phyloP scores from a whole-genome alignment of 2,113 vertebrate species.

The Ondatra zibethicus region DNA sequence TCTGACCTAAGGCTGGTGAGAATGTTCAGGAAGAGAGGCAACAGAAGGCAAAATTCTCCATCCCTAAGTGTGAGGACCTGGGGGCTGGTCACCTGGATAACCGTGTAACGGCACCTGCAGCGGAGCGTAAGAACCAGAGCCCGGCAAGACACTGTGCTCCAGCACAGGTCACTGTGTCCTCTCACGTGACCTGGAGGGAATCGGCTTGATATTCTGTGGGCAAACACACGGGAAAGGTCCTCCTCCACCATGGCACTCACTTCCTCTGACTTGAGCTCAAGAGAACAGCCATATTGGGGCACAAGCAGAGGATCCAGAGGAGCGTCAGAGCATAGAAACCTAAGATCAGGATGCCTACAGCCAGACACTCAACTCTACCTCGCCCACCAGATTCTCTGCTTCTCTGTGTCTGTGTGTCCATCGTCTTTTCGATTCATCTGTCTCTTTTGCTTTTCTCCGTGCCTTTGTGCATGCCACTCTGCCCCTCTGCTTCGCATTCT shows the following conservation, averaged over 20 bases:
- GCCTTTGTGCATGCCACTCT: background rate
- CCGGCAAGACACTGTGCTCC: too few species aligned
- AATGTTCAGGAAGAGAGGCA: background rate
- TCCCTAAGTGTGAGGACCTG: background rate
- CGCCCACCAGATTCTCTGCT: background rate
- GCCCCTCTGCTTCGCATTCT: background rate
- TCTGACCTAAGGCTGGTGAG: background rate
- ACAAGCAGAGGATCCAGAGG: background rate
- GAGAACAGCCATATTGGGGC: background rate
- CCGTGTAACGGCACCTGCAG: background rate
- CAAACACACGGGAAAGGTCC: background rate
- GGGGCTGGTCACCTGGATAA: background rate
- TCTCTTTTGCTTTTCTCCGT: background rate
- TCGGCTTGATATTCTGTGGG: background rate
- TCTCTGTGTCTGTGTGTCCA: background rate
- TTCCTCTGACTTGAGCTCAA: background rate
- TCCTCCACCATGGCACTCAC: background rate
- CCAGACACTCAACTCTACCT: background rate
- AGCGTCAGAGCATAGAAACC: background rate
- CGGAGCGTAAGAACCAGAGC: background rate
- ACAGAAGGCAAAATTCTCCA: background rate
- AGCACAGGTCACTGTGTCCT: background rate
- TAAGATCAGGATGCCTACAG: too few species aligned
- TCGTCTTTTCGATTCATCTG: background rate
- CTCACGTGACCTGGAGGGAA: too few species aligned